Evolutionary conservation across 2,797 vertebrate species (phyloP).

Genomic region (Huso huso): DNA sequence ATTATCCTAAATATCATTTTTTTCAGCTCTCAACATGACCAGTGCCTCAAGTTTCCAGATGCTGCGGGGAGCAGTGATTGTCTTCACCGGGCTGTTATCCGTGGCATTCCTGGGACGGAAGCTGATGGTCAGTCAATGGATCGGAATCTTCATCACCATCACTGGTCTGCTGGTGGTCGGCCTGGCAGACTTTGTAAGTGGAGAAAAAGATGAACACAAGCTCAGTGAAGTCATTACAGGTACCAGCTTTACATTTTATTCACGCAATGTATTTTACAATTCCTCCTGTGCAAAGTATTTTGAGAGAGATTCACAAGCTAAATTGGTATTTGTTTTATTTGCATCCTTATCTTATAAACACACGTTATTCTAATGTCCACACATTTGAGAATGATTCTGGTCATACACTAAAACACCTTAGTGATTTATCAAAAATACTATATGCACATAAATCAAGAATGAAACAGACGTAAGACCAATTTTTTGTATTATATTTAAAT

Average conservation of each 20-base stretch:
- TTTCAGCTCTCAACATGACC: slow-evolving; percentile 84
- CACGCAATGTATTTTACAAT: no score
- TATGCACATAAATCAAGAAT: background rate
- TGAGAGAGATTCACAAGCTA: no score
- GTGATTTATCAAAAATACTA: background rate
- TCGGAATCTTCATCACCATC: slow-evolving; percentile 79
- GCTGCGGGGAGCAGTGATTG: slow-evolving; percentile 83
- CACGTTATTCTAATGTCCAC: no score
- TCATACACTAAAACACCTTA: no score
- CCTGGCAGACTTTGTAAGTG: slow-evolving; percentile 69
- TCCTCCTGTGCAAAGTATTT: no score
- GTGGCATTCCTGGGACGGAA: slow-evolving; percentile 79
- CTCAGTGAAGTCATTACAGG: slow-evolving; percentile 83
- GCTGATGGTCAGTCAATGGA: slow-evolving; percentile 71
- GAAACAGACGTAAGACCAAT: no score
- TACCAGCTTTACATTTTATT: slow-evolving; percentile 25
- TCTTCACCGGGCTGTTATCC: slow-evolving; percentile 87
- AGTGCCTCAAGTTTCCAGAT: slow-evolving; percentile 96
- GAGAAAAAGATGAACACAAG: slow-evolving; percentile 47
- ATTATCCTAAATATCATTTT: background rate
- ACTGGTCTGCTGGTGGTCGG: slow-evolving; percentile 81
- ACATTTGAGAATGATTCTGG: no score
- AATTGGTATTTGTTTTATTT: no score
- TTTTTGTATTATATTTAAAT: background rate
- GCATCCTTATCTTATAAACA: no score